Evolutionary conservation across 35 echinoderm and acorn worm species (phyloP), one percentile per base, ranked within the genome.

Genomic region (Lytechinus pictus): DNA sequence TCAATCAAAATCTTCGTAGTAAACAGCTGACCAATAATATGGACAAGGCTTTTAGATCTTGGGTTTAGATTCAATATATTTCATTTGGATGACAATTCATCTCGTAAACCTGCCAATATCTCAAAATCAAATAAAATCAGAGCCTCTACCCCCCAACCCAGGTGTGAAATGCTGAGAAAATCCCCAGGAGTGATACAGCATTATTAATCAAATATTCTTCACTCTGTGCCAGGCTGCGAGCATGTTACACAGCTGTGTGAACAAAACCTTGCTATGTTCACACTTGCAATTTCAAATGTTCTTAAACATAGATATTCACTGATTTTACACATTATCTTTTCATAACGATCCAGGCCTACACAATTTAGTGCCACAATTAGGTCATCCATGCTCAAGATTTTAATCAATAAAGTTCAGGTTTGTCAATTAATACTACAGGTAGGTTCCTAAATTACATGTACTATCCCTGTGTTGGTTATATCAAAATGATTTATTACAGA

Each of bases 61-160:
- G 11, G 24, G 61, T 6, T 21, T 16, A 21, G 61, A 14, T 71
- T 79, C n/a, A 24, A 79, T 79, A 79, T 79, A 79, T 79, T 79
- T 14, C 12, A 79, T 24, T 79, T n/a, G 16, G 19, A 79, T 79
- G 66, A 79, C 19, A 16, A 79, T 79, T 24, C 66, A 79, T 79
- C 66, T 24, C 21, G 5, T 79, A 16, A 24, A 79, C 66, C 66
- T 79, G 66, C 19, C 66, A 79, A 79, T 79, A 79, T 79, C 66
- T 79, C 66, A 79, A n/a, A 58, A 79, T 79, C 66, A 79, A 79
- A 79, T 79, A 19, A 24, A 79, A 79, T 79, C 66, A 79, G 66
- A 79, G 19, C 66, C 19, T 16, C 66, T 79, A 71, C 14, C 19
- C 66, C 19, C 16, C 6, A 79, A 79, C 66, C 66, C 66, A 79